A percentile compares a stretch with the other conserved stretches of the same genome.
These are phyloP conservation scores for Nineta flava DNA, from an alignment of 2,888 invertebrate genomes.

Conservation along the genomic window DNA sequence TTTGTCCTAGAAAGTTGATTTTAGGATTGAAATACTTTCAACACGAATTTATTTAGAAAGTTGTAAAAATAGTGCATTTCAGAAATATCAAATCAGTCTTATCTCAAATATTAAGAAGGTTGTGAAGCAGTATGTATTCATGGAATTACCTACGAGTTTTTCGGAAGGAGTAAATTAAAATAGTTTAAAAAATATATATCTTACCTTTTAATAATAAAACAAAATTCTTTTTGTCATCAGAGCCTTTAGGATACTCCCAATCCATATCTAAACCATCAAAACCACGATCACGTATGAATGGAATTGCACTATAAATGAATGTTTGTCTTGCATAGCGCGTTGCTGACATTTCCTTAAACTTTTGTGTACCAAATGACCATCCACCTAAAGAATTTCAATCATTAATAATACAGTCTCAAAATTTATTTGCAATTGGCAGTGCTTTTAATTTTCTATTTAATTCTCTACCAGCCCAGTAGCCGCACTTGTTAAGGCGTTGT, in stretches of 20 bases:
- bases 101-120: too few relatives aligned
- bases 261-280: constrained; percentile 83
- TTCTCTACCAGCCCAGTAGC: too few relatives aligned
- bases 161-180: neutral
- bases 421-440: too few relatives aligned
- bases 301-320: constrained; percentile 87
- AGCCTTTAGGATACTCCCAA: constrained; percentile 89
- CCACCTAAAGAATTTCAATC: constrained; percentile 46
- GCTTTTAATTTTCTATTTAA: too few relatives aligned
- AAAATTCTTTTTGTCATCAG: constrained; percentile 84
- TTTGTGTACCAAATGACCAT: constrained; percentile 94
- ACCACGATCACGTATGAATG: constrained; percentile 69
- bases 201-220: constrained; percentile 76
- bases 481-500: too few relatives aligned
- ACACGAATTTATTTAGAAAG: too few relatives aligned
- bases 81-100: too few relatives aligned
- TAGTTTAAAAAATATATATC: constrained; percentile 11
- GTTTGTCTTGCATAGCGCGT: constrained; percentile 79
- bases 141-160: too few relatives aligned
- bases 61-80: too few relatives aligned
- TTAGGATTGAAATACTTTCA: too few relatives aligned
- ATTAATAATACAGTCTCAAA: neutral
- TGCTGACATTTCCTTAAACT: constrained; percentile 84
- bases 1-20: too few relatives aligned
- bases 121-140: too few relatives aligned